Evolutionary conservation across 1,140 invertebrate genomes (phyloP).

Genomic region (Drosophila orena): DNA sequence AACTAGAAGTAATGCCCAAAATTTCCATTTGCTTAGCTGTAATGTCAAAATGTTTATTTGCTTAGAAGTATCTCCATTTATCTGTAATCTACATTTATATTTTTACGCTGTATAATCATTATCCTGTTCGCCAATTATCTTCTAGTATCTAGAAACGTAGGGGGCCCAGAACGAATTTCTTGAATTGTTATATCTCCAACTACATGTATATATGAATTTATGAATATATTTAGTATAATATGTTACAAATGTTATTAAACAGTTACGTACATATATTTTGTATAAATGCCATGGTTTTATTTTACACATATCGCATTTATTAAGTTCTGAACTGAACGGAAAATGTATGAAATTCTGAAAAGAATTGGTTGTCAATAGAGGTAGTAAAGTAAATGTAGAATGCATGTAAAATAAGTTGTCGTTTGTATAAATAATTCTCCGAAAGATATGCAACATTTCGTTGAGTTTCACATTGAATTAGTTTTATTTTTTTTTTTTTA

Average conservation of each 20-base stretch:
- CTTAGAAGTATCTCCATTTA: slow-evolving; percentile 34
- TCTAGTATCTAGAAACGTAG: slow-evolving; percentile 74
- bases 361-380: too few species aligned
- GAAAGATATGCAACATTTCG: background rate
- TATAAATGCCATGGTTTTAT: background rate
- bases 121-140: slow-evolving; percentile 36
- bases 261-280: slow-evolving; percentile 18
- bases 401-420: too few species aligned
- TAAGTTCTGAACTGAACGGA: background rate
- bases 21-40: slow-evolving; percentile 14
- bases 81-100: slow-evolving; percentile 15
- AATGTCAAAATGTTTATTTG: slow-evolving; percentile 3
- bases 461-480: background rate
- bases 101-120: slow-evolving; percentile 13
- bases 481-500: too few species aligned
- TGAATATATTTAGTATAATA: slow-evolving; percentile 21
- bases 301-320: background rate
- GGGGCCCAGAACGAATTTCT: slow-evolving; percentile 37
- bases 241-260: slow-evolving; percentile 32
- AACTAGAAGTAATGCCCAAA: background rate
- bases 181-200: slow-evolving; percentile 18
- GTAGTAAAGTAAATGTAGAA: too few species aligned
- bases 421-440: background rate
- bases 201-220: slow-evolving; percentile 15
- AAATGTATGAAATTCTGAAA: background rate